These are phyloP conservation scores for Asarcornis scutulata DNA, from an alignment of 2,113 vertebrate genomes.

Conservation along the genomic window DNA sequence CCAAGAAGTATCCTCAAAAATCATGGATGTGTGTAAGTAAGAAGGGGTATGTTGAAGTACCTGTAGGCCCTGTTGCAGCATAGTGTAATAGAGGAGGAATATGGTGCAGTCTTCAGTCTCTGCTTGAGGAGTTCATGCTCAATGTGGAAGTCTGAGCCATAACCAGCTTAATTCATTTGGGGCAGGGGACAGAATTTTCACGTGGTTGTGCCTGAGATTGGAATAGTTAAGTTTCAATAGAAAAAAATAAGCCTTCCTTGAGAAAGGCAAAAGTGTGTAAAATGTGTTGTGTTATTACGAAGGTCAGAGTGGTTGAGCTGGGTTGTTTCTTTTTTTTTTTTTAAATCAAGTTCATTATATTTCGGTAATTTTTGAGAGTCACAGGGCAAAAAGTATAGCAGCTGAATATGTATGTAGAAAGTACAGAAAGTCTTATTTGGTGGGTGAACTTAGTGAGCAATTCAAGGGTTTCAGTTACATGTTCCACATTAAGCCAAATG, in stretches of 20 bases:
- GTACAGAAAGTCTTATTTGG: neutral
- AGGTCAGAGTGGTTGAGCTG: neutral
- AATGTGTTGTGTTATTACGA: neutral
- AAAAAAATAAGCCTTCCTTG: neutral
- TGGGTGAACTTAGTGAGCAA: neutral
- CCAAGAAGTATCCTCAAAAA: fast-evolving
- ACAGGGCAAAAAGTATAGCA: neutral
- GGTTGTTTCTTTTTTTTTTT: neutral
- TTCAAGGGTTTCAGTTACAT: neutral
- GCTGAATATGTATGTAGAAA: neutral
- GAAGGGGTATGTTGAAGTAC: neutral
- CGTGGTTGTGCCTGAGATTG: neutral
- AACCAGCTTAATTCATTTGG: neutral
- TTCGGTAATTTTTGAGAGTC: neutral
- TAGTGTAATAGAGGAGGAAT: neutral
- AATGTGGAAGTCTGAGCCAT: neutral
- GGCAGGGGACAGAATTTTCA: neutral
- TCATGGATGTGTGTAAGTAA: fast-evolving
- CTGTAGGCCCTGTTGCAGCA: neutral
- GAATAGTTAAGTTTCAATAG: neutral
- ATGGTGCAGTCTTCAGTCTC: neutral
- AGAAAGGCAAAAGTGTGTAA: neutral
- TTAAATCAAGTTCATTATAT: neutral
- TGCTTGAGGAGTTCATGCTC: neutral
- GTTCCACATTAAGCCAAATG: neutral